Evolutionary conservation across 2,113 vertebrate species (phyloP).

Genomic region (Cheilinus undulatus): DNA sequence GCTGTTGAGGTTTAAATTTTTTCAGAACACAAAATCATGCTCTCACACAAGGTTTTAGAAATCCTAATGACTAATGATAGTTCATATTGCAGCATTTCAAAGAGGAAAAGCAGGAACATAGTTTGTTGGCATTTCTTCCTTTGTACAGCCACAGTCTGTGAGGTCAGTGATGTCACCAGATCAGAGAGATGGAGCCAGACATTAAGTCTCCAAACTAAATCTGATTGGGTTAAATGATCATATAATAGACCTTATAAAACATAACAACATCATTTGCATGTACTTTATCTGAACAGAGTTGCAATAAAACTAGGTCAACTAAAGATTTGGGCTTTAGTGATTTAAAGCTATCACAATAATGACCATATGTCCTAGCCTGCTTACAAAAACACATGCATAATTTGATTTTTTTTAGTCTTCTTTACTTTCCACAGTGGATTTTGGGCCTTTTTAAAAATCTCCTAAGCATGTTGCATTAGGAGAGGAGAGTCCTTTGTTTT

Average conservation of each 20-base stretch:
- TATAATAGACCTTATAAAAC: not conserved
- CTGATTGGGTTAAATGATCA: slow-evolving; percentile 1
- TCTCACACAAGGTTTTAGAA: too few relatives aligned
- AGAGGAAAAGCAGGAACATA: too few relatives aligned
- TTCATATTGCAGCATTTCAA: too few relatives aligned
- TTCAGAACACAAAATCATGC: too few relatives aligned
- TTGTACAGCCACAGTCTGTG: too few relatives aligned
- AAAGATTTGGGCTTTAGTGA: not conserved
- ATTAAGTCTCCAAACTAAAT: slow-evolving; percentile 6
- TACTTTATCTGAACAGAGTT: not conserved
- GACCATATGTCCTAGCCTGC: not conserved
- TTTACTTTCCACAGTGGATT: too few relatives aligned
- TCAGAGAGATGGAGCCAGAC: too few relatives aligned
- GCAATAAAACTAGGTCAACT: not conserved
- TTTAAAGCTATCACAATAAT: not conserved
- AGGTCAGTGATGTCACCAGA: too few relatives aligned
- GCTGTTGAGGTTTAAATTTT: too few relatives aligned
- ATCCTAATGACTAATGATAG: too few relatives aligned
- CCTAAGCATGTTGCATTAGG: not conserved
- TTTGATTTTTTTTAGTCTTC: not conserved
- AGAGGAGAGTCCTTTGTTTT: slow-evolving; percentile 2
- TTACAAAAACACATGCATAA: not conserved
- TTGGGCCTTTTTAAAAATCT: not conserved
- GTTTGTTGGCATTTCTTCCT: too few relatives aligned
- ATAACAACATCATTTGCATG: not conserved